Evolutionary conservation across 2,113 vertebrate genomes (phyloP), one percentile per base, ranked within the genome.

Genomic region (Eulemur rufifrons): DNA sequence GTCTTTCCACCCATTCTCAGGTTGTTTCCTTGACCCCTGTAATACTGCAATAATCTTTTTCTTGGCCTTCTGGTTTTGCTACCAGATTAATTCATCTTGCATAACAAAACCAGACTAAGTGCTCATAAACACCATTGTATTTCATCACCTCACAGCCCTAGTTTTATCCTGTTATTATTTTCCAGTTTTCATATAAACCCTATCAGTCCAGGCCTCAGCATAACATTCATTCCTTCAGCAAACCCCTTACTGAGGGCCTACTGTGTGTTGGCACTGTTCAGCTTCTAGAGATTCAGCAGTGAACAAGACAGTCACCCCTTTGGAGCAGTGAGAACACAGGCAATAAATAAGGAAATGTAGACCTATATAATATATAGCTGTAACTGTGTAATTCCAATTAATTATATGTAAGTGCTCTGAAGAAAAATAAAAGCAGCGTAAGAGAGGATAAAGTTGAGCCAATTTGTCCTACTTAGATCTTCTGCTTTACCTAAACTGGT

Each of bases 161-260:
- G 29, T 78, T 95, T 86, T 89, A 52, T 56, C 25, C 61, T 74
- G 23, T 92, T 96, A 34, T 25, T 37, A 64, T 74, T 74, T 92
- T 74, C 83, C 23, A 8, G 5, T 61, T 86, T 89, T 25, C 56
- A 32, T 18, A 15, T 76, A 81, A 94, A 29, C 86, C 25, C 45
- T 82, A 21, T 90, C 45, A 93, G 37, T 86, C 73, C 69, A 82
- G 17, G 25, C 8, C 21, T 91, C n/a, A 47, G 52, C 17, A 39
- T 63, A 56, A 21, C 5, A 6, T 18, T 61, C 20, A 66, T 69
- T 87, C 56, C 64, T 47, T 94, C 34, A 59, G 32, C 45, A 81
- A n/a, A 20, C 20, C 68, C 9, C 50, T 95, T 21, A 8, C 29
- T 27, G 50, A 39, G n/a, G 39, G 4, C 6, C 42, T 71, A 5